Evolutionary conservation across 2,113 vertebrate species (phyloP).

Genomic region (Oncorhynchus mykiss): DNA sequence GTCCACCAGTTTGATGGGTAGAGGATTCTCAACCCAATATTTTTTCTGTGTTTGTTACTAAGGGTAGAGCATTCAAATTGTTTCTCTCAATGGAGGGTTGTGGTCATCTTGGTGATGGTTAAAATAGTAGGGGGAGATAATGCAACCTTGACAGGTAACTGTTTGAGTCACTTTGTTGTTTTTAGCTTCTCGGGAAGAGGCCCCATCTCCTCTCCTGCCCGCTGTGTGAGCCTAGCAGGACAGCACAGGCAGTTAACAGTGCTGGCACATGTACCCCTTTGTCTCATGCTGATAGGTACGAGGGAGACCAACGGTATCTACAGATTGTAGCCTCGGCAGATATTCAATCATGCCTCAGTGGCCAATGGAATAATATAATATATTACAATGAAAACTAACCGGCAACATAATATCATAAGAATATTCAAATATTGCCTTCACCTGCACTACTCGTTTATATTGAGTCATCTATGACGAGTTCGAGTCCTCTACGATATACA

Average conservation of each 20-base stretch:
- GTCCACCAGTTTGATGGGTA: conserved; percentile 84
- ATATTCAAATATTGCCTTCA: too few relatives aligned
- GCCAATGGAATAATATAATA: neutral
- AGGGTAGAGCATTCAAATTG: neutral
- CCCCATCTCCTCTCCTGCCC: neutral
- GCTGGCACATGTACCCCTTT: neutral
- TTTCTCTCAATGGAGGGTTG: neutral
- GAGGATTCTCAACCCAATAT: conserved; percentile 82
- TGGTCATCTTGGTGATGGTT: neutral
- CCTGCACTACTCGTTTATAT: too few relatives aligned
- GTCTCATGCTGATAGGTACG: neutral
- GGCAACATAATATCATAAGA: too few relatives aligned
- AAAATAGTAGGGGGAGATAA: neutral
- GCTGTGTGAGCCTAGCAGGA: neutral
- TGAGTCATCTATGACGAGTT: too few relatives aligned
- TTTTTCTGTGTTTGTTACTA: conserved; percentile 30
- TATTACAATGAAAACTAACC: neutral
- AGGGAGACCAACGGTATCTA: neutral
- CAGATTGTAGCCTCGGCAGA: neutral
- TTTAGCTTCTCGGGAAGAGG: neutral
- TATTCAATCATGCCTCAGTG: neutral
- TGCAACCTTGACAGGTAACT: neutral
- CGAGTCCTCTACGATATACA: too few relatives aligned
- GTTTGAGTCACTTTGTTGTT: conserved; percentile 4
- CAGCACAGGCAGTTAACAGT: neutral